A percentile compares a stretch with the other conserved stretches of the same genome.
Conservation (phyloP, 1,140 invertebrate species). For the Andricus grossulariae region DNA sequence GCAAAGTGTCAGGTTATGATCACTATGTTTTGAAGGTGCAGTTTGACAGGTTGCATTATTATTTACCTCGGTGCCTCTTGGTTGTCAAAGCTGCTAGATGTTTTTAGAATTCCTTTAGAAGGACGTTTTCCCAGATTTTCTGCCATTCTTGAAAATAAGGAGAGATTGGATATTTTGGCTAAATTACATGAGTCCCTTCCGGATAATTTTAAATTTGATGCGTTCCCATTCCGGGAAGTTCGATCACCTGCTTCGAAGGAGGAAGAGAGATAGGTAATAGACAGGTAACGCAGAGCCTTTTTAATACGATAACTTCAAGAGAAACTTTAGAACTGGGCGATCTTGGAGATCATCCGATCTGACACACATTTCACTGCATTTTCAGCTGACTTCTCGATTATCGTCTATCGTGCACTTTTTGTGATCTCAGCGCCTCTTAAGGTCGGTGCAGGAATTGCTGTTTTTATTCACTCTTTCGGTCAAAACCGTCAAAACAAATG, state of each 20-base stretch:
- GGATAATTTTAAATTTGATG: neutral
- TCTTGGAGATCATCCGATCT: neutral
- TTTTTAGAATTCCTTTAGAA: constrained; percentile 94
- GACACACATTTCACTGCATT: too few relatives aligned
- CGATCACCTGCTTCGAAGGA: neutral
- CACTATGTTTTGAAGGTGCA: neutral
- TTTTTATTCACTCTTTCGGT: too few relatives aligned
- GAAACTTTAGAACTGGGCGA: neutral
- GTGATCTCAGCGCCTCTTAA: too few relatives aligned
- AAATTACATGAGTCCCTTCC: neutral
- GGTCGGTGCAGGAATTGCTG: too few relatives aligned
- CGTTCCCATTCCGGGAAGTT: neutral
- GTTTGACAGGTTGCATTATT: constrained; percentile 6
- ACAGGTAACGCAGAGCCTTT: too few relatives aligned
- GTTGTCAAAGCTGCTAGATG: constrained; percentile 91
- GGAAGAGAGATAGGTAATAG: too few relatives aligned
- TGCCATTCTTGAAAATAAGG: constrained; percentile 62
- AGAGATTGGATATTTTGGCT: neutral
- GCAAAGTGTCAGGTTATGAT: constrained; percentile 24
- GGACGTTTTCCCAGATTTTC: constrained; percentile 78
- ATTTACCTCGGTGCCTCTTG: constrained; percentile 78
- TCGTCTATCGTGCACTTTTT: too few relatives aligned
- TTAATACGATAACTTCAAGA: neutral
- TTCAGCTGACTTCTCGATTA: too few relatives aligned
- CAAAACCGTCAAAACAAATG: too few relatives aligned